Base-by-base conservation (phyloP, 2,888 invertebrate genomes). In the Lysandra coridon region DNA sequence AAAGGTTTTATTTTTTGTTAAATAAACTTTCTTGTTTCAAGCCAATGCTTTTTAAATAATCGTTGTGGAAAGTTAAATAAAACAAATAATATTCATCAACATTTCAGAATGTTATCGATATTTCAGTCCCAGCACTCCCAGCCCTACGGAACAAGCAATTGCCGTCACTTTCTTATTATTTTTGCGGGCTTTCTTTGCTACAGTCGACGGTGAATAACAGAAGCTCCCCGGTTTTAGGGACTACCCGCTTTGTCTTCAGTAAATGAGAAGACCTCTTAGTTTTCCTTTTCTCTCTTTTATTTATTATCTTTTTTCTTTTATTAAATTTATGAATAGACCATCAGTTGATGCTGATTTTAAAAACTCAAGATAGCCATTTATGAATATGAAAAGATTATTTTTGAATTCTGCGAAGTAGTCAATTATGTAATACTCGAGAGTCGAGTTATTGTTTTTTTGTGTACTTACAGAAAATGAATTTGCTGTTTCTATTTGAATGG, bases 291-390 rank as follows among this genome's bases (percentile, higher is more conserved):
- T 88, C 86, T 89, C 92, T 92, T 92, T 88, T 92, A 92, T 93
- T 92, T 93, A 93, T 93, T 92, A 88, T 92, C 92, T 92, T 92
- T 93, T 93, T 93, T 93, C 93, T 93, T 93, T 93, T 92, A 93
- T 93, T 93, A 93, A 93, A 92, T 92, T 92, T 88, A 89, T 93
- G 93, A 93, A 93, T 92, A 90, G 91, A 89, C 83, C 87, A 85
- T 85, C 85, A 86, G 86, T 85, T 83, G 86, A 88, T 87, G 69
- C 69, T 69, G 37, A 69, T 69, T 69, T 69, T 69, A 37, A 17
- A 69, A 69, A 69, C 69, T 69, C 69, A 69, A 69, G 37, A 69
- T 69, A 69, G 33, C 69, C 69, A 69, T 69, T 69, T 69, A 69
- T 69, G 6, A 69, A 69, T 69, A 69, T 69, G 14, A 69, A 69